phyloP scores from a whole-genome alignment of 2,888 invertebrate species.

The Lumbricus terrestris region DNA sequence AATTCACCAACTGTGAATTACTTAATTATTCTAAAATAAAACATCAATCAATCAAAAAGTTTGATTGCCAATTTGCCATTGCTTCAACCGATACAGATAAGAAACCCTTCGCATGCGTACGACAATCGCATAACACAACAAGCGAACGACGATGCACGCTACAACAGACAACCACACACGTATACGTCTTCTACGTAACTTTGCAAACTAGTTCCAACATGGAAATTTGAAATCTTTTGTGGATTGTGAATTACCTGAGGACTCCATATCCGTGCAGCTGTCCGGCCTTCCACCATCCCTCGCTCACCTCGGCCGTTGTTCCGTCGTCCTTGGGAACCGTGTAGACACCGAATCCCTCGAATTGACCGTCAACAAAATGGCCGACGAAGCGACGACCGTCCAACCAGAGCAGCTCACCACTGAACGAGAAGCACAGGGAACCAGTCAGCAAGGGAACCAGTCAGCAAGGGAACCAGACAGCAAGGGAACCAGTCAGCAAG shows the following conservation, averaged over 20 bases:
- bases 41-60: too few relatives aligned
- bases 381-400: constrained; percentile 80
- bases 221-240: neutral
- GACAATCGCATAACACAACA: too few relatives aligned
- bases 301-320: constrained; percentile 67
- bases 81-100: too few relatives aligned
- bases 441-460: neutral
- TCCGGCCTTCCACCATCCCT: constrained; percentile 79
- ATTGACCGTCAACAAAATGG: constrained; percentile 73
- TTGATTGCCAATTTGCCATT: too few relatives aligned
- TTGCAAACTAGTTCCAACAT: too few relatives aligned
- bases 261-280: constrained; percentile 67
- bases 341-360: constrained; percentile 66
- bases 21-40: too few relatives aligned
- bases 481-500: neutral
- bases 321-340: constrained; percentile 44
- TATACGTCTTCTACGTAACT: too few relatives aligned
- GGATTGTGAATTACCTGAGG: constrained; percentile 66
- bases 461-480: neutral
- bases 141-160: too few relatives aligned
- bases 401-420: constrained; percentile 77
- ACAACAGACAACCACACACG: too few relatives aligned
- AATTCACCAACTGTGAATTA: too few relatives aligned
- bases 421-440: constrained; percentile 38
- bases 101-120: too few relatives aligned